Percentiles rank a stretch among this genome's conserved stretches.
phyloP scores from a whole-genome alignment of 1,140 invertebrate species.

The Popillia japonica region DNA sequence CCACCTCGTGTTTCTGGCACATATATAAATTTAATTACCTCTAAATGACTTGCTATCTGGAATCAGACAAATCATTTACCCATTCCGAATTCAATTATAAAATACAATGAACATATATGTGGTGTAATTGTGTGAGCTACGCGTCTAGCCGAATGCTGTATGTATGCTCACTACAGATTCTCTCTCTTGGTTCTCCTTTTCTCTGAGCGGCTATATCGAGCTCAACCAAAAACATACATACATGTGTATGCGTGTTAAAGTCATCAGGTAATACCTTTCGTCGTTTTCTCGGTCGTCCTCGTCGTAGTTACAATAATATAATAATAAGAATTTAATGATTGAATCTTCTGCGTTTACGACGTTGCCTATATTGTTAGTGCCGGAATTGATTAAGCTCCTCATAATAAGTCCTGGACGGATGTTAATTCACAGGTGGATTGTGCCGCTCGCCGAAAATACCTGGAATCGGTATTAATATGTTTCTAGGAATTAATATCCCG shows the following conservation, averaged over 20 bases:
- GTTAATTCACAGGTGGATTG: slow-evolving; percentile 29
- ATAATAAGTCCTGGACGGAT: slow-evolving; percentile 27
- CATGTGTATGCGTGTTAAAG: background rate
- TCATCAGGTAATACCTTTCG: background rate
- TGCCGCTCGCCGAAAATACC: background rate
- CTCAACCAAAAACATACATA: background rate
- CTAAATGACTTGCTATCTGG: slow-evolving; percentile 54
- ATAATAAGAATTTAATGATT: slow-evolving; percentile 35
- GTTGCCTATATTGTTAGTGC: slow-evolving; percentile 21
- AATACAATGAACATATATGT: slow-evolving; percentile 54
- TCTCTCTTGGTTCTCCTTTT: background rate
- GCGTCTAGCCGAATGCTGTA: slow-evolving; percentile 8
- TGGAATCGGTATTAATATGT: slow-evolving; percentile 20
- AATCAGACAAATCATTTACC: slow-evolving; percentile 53
- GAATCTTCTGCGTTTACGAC: slow-evolving; percentile 27
- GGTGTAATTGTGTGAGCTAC: slow-evolving; percentile 43
- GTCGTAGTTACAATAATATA: background rate
- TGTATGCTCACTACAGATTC: slow-evolving; percentile 8
- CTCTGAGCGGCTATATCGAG: background rate
- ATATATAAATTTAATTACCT: slow-evolving; percentile 57
- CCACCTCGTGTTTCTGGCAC: slow-evolving; percentile 51
- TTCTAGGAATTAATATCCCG: background rate
- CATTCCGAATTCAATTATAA: slow-evolving; percentile 56
- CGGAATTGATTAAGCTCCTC: slow-evolving; percentile 31
- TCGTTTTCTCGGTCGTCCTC: background rate